Evolutionary conservation across 2,113 vertebrate genomes (phyloP).

Genomic region (Calonectris borealis): DNA sequence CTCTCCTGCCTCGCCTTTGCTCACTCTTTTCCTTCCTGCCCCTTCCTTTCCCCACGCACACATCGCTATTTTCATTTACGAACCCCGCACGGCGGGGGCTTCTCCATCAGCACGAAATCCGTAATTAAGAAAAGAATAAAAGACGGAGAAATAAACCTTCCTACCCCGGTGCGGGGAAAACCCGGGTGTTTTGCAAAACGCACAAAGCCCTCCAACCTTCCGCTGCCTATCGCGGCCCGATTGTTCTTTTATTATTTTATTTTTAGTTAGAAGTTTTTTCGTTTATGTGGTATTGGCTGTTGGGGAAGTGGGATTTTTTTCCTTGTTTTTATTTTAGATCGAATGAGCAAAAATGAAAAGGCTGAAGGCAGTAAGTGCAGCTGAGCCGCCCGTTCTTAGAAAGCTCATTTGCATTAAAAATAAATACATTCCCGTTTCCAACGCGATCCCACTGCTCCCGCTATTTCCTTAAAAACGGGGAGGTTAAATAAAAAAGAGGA

Average conservation of each 20-base stretch:
- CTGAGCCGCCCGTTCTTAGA: slow-evolving; percentile 22
- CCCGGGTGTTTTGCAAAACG: background rate
- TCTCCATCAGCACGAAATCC: background rate
- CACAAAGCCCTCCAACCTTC: background rate
- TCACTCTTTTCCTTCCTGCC: background rate
- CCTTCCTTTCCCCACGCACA: background rate
- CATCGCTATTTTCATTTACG: background rate
- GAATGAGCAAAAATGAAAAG: background rate
- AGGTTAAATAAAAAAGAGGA: background rate
- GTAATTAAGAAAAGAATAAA: background rate
- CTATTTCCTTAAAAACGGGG: background rate
- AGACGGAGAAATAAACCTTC: background rate
- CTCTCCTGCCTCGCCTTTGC: background rate
- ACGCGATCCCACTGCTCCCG: background rate
- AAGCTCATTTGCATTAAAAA: slow-evolving; percentile 59
- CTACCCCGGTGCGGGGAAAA: background rate
- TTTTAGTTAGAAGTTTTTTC: background rate
- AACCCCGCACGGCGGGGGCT: background rate
- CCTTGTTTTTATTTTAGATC: background rate
- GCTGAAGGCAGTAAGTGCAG: background rate
- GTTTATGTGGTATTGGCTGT: background rate
- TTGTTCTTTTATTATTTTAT: background rate
- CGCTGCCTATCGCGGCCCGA: background rate
- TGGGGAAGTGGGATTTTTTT: background rate
- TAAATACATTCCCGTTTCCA: background rate